These are phyloP conservation scores for Psylliodes chrysocephalus DNA, from an alignment of 2,888 invertebrate species.

Conservation along the genomic window DNA sequence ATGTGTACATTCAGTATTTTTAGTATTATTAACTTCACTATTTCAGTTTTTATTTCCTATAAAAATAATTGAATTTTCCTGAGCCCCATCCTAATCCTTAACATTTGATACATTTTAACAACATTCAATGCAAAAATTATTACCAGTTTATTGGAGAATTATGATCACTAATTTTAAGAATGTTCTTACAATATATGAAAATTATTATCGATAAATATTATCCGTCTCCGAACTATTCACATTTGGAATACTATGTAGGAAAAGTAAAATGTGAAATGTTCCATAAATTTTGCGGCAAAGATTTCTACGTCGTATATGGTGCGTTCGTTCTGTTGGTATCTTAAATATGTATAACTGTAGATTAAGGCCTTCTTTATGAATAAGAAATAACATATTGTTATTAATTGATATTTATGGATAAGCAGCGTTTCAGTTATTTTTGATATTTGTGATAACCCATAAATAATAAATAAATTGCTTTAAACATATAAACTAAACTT, in stretches of 20 bases:
- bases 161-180: slow-evolving; percentile 5
- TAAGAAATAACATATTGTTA: background rate
- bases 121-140: background rate
- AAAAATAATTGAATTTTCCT: too few species aligned
- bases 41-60: too few species aligned
- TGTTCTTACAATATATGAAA: background rate
- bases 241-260: slow-evolving; percentile 3
- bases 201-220: slow-evolving; percentile 13
- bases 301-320: background rate
- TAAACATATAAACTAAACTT: too few species aligned
- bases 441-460: too few species aligned
- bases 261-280: slow-evolving; percentile 10
- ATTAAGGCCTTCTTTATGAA: background rate
- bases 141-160: background rate
- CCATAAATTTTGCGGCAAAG: background rate
- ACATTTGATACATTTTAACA: slow-evolving; percentile 7
- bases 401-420: background rate
- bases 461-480: too few species aligned
- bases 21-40: too few species aligned
- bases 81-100: too few species aligned
- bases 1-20: too few species aligned
- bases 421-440: slow-evolving; percentile 36
- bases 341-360: slow-evolving; percentile 45
- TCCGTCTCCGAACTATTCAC: background rate
- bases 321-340: background rate